These are phyloP conservation scores for Drosophila demipolita DNA, from an alignment of 2,888 invertebrate genomes.

Conservation along the genomic window DNA sequence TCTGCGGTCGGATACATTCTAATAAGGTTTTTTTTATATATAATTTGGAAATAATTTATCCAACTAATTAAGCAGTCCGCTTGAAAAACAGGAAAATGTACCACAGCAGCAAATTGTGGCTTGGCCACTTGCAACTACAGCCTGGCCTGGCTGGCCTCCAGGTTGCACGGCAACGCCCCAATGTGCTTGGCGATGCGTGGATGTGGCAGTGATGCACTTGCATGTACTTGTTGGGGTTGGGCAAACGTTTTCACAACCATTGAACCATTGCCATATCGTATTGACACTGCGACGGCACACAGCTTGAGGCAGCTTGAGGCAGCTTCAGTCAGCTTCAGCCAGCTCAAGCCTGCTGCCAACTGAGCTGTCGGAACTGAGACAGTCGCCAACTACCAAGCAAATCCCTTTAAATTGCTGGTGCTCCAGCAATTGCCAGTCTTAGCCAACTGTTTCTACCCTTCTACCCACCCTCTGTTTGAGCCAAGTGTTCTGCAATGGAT, in stretches of 20 bases:
- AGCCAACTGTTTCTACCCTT: slow-evolving; percentile 32
- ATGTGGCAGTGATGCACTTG: slow-evolving; percentile 55
- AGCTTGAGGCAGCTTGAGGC: slow-evolving; percentile 41
- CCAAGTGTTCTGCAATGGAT: slow-evolving; percentile 9
- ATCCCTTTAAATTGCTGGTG: slow-evolving; percentile 74
- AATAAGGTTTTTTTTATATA: neutral
- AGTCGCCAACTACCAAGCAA: slow-evolving; percentile 69
- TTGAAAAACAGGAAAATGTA: slow-evolving; percentile 3
- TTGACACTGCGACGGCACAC: slow-evolving; percentile 59
- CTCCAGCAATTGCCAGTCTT: slow-evolving; percentile 30
- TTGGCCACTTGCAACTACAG: slow-evolving; percentile 34
- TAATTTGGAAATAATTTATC: neutral
- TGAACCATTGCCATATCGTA: slow-evolving; percentile 77
- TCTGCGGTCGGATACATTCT: neutral
- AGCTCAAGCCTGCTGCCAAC: slow-evolving; percentile 17
- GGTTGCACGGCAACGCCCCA: slow-evolving; percentile 35
- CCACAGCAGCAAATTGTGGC: slow-evolving; percentile 1
- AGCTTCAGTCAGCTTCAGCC: slow-evolving; percentile 40
- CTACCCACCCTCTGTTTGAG: neutral
- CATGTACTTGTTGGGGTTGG: slow-evolving; percentile 71
- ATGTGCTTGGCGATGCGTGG: slow-evolving; percentile 56
- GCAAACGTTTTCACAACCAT: slow-evolving; percentile 79
- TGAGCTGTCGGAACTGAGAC: slow-evolving; percentile 32
- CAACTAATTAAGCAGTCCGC: neutral
- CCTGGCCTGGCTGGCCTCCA: slow-evolving; percentile 18